These are phyloP conservation scores for Druceiella hillmani DNA, from an alignment of 2,888 invertebrate genomes.

Conservation along the genomic window DNA sequence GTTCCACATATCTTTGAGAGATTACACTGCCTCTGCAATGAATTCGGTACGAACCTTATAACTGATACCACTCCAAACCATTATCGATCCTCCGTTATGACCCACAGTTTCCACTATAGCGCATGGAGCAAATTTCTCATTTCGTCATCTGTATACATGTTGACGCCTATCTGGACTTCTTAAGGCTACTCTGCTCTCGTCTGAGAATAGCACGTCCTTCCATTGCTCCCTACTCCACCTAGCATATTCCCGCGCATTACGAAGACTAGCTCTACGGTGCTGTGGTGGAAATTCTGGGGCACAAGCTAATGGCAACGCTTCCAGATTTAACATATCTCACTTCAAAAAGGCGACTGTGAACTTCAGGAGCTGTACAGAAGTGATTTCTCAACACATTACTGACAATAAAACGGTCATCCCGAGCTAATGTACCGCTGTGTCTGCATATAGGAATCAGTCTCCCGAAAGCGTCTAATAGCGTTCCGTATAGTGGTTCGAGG, in stretches of 20 bases:
- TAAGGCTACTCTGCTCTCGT: not conserved
- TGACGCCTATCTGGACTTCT: not conserved
- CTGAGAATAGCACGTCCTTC: conserved; percentile 1
- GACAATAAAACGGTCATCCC: conserved; percentile 8
- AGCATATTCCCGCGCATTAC: conserved; percentile 6
- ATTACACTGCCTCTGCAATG: conserved; percentile 12
- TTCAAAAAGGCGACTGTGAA: conserved; percentile 1
- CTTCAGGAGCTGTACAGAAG: conserved; percentile 1
- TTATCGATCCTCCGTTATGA: conserved; percentile 7
- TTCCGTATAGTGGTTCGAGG: not conserved
- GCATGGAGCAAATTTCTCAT: too few species aligned
- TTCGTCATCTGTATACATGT: too few species aligned
- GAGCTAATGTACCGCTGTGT: conserved; percentile 5
- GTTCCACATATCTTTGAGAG: conserved; percentile 20
- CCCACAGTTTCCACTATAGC: conserved; percentile 6
- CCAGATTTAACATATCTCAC: conserved; percentile 1
- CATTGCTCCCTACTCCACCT: too few species aligned
- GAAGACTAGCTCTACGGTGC: conserved; percentile 2
- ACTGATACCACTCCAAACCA: conserved; percentile 2
- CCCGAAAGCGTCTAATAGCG: not conserved
- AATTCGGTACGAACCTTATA: conserved; percentile 5
- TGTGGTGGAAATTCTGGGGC: not conserved
- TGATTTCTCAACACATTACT: conserved; percentile 5
- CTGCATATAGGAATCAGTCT: conserved; percentile 1
- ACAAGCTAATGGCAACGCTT: not conserved